Evolutionary conservation across 2,113 vertebrate species (phyloP).

Genomic region (Megaptera novaeangliae): DNA sequence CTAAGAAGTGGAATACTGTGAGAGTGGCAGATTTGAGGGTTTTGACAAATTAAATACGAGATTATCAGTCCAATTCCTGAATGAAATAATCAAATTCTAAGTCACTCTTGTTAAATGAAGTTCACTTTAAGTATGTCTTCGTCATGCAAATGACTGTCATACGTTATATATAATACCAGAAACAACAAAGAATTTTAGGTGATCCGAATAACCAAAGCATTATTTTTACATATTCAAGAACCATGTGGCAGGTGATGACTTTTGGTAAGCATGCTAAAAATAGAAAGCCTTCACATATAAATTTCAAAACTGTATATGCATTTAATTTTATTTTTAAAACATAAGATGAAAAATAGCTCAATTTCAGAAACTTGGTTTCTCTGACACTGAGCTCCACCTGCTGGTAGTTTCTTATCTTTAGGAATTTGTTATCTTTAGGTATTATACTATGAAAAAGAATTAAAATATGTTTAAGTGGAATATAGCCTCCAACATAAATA

Average conservation of each 20-base stretch:
- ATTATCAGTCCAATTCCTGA: not conserved
- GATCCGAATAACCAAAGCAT: not conserved
- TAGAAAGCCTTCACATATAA: not conserved
- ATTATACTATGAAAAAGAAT: not conserved
- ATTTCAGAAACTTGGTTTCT: conserved; percentile 49
- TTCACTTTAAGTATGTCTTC: not conserved
- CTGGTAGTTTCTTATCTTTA: conserved; percentile 63
- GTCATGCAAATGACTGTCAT: conserved; percentile 3
- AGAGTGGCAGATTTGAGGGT: not conserved
- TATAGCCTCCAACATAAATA: not conserved
- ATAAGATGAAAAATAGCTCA: not conserved
- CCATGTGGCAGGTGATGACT: not conserved
- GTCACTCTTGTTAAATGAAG: not conserved
- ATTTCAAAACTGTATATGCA: not conserved
- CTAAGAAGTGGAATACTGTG: not conserved
- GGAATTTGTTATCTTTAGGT: not conserved
- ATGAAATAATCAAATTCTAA: conserved; percentile 16
- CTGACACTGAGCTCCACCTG: conserved; percentile 77
- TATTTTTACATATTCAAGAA: conserved; percentile 11
- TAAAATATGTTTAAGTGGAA: not conserved
- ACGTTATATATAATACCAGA: not conserved
- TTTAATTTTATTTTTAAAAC: conserved; percentile 25
- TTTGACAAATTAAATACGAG: not conserved
- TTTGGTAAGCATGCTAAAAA: not conserved
- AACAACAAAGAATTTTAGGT: not conserved